These are phyloP conservation scores for Pyrochroa serraticornis DNA, from an alignment of 2,888 invertebrate species.

Conservation along the genomic window DNA sequence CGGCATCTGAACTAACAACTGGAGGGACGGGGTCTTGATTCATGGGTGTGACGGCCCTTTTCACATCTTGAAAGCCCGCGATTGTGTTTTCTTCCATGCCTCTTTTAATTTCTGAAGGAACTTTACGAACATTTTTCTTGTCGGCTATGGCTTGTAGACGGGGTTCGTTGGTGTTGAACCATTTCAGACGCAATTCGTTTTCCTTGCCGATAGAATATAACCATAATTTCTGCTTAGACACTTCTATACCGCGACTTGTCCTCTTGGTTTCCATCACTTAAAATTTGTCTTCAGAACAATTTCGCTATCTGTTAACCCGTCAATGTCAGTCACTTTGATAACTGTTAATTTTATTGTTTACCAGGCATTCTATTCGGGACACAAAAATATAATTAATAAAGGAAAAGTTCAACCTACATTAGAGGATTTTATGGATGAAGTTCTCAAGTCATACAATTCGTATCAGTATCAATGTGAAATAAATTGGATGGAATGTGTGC, in stretches of 20 bases:
- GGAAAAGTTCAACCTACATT: conserved; percentile 39
- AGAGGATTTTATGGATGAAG: conserved; percentile 42
- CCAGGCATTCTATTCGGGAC: conserved; percentile 44
- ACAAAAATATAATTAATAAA: conserved; percentile 34
- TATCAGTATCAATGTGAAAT: conserved; percentile 47
- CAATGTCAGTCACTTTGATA: conserved; percentile 11
- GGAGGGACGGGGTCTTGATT: conserved; percentile 33
- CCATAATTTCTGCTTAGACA: conserved; percentile 36
- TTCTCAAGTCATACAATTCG: conserved; percentile 40
- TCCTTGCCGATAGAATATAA: conserved; percentile 48
- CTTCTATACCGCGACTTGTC: conserved; percentile 3
- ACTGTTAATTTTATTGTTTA: conserved; percentile 19
- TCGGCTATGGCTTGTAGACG: conserved; percentile 47
- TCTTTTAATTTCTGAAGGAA: conserved; percentile 45
- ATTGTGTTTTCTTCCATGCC: conserved; percentile 38
- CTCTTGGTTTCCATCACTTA: background rate
- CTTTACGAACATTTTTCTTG: conserved; percentile 39
- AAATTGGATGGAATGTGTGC: conserved; percentile 41
- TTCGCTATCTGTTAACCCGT: background rate
- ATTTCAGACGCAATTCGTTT: conserved; percentile 49
- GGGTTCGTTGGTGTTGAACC: conserved; percentile 54
- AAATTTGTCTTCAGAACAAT: conserved; percentile 6
- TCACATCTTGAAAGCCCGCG: conserved; percentile 40
- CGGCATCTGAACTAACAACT: conserved; percentile 33
- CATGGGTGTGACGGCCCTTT: conserved; percentile 31